Evolutionary conservation across 2,113 vertebrate species (phyloP).

Genomic region (Sylvia atricapilla): DNA sequence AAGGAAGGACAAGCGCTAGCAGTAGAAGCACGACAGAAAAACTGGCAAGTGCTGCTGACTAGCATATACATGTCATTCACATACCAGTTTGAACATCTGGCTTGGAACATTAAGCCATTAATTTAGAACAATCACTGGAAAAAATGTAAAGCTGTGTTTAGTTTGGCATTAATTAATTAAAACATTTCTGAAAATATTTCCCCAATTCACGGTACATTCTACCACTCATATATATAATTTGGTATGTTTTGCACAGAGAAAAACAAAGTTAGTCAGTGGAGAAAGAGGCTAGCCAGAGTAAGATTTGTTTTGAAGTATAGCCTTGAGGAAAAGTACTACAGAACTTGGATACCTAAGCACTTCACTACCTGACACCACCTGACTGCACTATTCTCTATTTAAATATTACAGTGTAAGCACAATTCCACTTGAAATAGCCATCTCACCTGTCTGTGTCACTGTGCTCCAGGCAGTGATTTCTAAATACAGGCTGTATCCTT

Average conservation of each 20-base stretch:
- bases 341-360: background rate
- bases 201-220: background rate
- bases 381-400: background rate
- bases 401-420: background rate
- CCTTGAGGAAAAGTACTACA: background rate
- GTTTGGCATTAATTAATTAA: conserved; percentile 31
- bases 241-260: background rate
- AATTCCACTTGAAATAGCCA: background rate
- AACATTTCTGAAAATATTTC: background rate
- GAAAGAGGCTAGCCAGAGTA: background rate
- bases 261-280: background rate
- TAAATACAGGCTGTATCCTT: background rate
- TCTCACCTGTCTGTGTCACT: background rate
- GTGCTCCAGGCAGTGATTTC: background rate
- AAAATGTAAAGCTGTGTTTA: conserved; percentile 44
- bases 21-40: conserved; percentile 10
- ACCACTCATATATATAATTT: background rate
- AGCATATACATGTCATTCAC: conserved; percentile 1
- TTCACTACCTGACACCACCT: background rate
- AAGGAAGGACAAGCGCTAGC: conserved; percentile 9
- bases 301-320: background rate
- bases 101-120: conserved; percentile 47
- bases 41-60: conserved; percentile 38
- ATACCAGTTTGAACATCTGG: conserved; percentile 42
- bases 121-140: conserved; percentile 39